Evolutionary conservation across 30 jellyfish, hydroid and myxozoan species (phyloP).

Genomic region (Cassiopea xamachana): DNA sequence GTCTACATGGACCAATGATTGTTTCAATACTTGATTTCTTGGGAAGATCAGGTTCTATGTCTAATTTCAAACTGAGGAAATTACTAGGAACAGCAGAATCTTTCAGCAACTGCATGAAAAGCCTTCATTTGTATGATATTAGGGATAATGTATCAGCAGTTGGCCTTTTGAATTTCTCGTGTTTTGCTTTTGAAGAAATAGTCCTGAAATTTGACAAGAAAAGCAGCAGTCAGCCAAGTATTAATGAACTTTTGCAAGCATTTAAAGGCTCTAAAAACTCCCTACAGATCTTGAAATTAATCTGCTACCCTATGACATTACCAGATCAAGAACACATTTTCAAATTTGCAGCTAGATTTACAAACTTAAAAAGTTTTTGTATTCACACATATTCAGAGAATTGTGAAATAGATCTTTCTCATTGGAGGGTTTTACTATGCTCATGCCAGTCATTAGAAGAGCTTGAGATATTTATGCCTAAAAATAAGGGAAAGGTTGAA

Average conservation of each 20-base stretch:
- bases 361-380: conserved; percentile 40
- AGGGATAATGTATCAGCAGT: conserved; percentile 9
- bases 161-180: conserved; percentile 14
- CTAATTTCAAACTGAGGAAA: conserved; percentile 33
- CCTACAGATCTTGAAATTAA: conserved; percentile 29
- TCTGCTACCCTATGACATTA: conserved; percentile 10
- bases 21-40: conserved; percentile 29
- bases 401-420: not conserved
- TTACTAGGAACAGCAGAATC: not conserved
- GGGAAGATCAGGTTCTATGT: conserved; percentile 40
- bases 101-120: not conserved
- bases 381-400: conserved; percentile 27
- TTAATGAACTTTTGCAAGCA: conserved; percentile 41
- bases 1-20: conserved; percentile 44
- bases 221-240: conserved; percentile 14
- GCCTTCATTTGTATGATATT: conserved; percentile 31
- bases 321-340: conserved; percentile 31
- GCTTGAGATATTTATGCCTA: conserved; percentile 43
- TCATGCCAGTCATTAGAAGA: conserved; percentile 38
- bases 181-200: conserved; percentile 40
- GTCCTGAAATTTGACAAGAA: conserved; percentile 19
- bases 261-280: conserved; percentile 56
- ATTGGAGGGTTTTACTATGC: conserved; percentile 38
- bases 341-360: conserved; percentile 51
- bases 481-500: conserved; percentile 3